A percentile compares a stretch with the other conserved stretches of the same genome.
These are phyloP conservation scores for Atherix ibis DNA, from an alignment of 2,888 invertebrate species.

Conservation along the genomic window DNA sequence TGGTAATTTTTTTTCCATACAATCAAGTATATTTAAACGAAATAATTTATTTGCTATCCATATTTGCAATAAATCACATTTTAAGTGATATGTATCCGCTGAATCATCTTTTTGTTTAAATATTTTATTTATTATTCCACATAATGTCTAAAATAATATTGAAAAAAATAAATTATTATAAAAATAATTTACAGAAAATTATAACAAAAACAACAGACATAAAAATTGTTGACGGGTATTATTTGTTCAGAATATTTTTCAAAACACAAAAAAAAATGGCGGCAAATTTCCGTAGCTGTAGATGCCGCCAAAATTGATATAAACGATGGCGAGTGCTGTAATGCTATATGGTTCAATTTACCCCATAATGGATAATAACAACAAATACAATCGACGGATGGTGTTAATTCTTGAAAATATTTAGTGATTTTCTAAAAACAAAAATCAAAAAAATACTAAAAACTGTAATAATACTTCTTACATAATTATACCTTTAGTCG, in stretches of 20 bases:
- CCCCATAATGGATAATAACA: conserved; percentile 4
- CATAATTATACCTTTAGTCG: too few relatives aligned
- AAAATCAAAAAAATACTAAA: background rate
- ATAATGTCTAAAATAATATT: conserved; percentile 1
- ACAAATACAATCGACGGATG: conserved; percentile 2
- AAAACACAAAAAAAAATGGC: conserved; percentile 2
- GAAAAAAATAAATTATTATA: conserved; percentile 1
- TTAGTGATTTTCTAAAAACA: conserved; percentile 6
- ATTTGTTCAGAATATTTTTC: background rate
- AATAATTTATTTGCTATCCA: conserved; percentile 5
- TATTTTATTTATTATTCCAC: background rate
- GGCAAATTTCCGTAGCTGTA: conserved; percentile 5
- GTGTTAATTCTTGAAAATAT: conserved; percentile 6
- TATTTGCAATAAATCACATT: conserved; percentile 4
- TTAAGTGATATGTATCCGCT: conserved; percentile 1
- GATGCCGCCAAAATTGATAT: conserved; percentile 5
- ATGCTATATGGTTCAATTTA: conserved; percentile 5
- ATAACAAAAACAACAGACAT: background rate
- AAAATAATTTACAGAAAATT: conserved; percentile 1
- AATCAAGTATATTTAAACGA: conserved; percentile 2
- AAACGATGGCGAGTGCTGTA: background rate
- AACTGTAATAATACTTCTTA: too few relatives aligned
- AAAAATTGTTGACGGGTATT: background rate
- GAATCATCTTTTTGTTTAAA: background rate
- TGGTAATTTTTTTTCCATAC: background rate